Evolutionary conservation across 2,888 invertebrate genomes (phyloP).

Genomic region (Polyommatus iphigenia): DNA sequence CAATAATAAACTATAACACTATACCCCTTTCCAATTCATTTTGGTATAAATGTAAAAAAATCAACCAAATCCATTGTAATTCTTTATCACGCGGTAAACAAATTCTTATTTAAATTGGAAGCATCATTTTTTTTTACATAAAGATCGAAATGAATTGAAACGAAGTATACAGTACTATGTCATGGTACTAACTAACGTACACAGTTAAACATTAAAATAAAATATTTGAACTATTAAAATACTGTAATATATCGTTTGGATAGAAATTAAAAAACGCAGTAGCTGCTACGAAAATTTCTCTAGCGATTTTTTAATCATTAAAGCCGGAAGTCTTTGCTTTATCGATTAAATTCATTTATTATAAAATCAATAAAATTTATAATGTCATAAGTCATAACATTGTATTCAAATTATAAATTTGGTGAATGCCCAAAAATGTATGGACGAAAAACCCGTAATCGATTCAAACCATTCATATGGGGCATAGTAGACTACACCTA

Average conservation of each 20-base stretch:
- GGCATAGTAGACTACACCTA: too few species aligned
- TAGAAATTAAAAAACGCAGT: background rate
- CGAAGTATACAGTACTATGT: background rate
- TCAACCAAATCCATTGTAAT: too few species aligned
- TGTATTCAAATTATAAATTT: background rate
- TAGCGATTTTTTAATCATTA: background rate
- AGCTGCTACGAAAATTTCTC: background rate
- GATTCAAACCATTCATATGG: too few species aligned
- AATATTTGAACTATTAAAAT: slow-evolving; percentile 28
- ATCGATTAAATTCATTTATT: background rate
- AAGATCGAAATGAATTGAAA: background rate
- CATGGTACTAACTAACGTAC: slow-evolving; percentile 10
- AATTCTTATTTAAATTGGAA: too few species aligned
- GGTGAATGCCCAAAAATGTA: too few species aligned
- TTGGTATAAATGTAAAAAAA: background rate
- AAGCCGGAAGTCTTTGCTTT: background rate
- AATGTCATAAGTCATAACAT: too few species aligned
- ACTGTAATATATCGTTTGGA: slow-evolving; percentile 26
- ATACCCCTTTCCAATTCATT: background rate
- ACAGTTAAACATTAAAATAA: slow-evolving; percentile 20
- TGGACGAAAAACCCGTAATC: too few species aligned
- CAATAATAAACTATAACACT: slow-evolving; percentile 12
- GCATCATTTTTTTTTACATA: background rate
- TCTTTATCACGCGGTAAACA: too few species aligned
- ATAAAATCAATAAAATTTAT: background rate